A percentile compares a stretch with the other conserved stretches of the same genome.
These are phyloP conservation scores for Strigamia maritima DNA, from an alignment of 2,888 invertebrate genomes.

Conservation along the genomic window DNA sequence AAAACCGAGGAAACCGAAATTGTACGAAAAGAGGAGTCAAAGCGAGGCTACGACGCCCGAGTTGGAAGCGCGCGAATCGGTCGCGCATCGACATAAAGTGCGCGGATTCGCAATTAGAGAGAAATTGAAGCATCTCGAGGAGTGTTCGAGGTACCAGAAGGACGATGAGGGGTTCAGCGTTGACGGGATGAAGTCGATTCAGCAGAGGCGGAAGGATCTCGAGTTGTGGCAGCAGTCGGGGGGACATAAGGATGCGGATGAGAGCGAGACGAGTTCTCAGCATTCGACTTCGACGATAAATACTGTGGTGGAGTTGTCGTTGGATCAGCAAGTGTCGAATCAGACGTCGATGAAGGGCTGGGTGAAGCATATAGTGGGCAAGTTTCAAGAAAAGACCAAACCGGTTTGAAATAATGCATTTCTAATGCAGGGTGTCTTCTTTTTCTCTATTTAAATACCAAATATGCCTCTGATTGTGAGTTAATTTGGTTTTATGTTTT, in stretches of 20 bases:
- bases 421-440: no score
- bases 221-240: constrained; percentile 47
- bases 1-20: background rate
- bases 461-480: background rate
- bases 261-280: constrained; percentile 52
- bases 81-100: constrained; percentile 39
- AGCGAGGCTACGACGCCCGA: constrained; percentile 50
- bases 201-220: constrained; percentile 50
- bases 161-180: constrained; percentile 45
- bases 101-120: constrained; percentile 48
- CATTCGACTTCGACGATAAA: constrained; percentile 52
- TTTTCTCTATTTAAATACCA: background rate
- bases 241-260: constrained; percentile 21
- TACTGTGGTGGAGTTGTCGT: constrained; percentile 50
- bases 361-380: constrained; percentile 71
- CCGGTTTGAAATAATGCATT: no score
- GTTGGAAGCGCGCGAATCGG: constrained; percentile 42
- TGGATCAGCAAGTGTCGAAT: constrained; percentile 9
- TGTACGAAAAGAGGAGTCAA: background rate
- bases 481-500: background rate
- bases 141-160: constrained; percentile 48
- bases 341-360: constrained; percentile 57
- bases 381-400: constrained; percentile 58
- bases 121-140: constrained; percentile 50
- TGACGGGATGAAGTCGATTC: constrained; percentile 50